A percentile compares a stretch with the other conserved stretches of the same genome.
These are phyloP conservation scores for Iselma pallidipennis DNA, from an alignment of 2,888 invertebrate species.

Conservation along the genomic window DNA sequence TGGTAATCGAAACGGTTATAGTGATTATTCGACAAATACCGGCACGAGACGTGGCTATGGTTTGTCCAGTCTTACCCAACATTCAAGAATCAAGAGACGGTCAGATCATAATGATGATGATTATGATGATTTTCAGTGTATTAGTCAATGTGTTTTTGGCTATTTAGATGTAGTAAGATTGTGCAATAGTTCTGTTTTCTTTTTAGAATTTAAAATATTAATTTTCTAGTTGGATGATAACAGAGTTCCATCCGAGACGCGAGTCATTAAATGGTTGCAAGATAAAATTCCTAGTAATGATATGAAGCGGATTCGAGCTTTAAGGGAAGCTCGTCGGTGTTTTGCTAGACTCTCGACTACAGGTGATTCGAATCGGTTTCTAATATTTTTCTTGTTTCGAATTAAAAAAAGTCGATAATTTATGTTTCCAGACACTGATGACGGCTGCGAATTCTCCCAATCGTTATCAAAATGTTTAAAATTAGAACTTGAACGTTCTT, in stretches of 20 bases:
- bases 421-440: slow-evolving; percentile 51
- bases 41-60: background rate
- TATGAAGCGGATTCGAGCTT: slow-evolving; percentile 45
- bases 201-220: background rate
- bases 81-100: background rate
- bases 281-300: slow-evolving; percentile 48
- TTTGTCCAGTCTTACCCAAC: background rate
- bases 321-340: slow-evolving; percentile 51
- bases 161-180: slow-evolving; percentile 51
- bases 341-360: slow-evolving; percentile 50
- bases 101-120: slow-evolving; percentile 6
- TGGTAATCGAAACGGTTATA: background rate
- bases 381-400: slow-evolving; percentile 12
- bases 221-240: slow-evolving; percentile 51
- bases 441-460: slow-evolving; percentile 52
- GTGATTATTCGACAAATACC: slow-evolving; percentile 4
- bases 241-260: slow-evolving; percentile 52
- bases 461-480: slow-evolving; percentile 49
- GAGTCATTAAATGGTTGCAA: slow-evolving; percentile 52
- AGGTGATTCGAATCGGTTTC: slow-evolving; percentile 38
- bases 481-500: slow-evolving; percentile 41
- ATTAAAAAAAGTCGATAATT: too few species aligned
- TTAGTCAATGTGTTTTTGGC: slow-evolving; percentile 53
- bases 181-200: slow-evolving; percentile 8
- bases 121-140: slow-evolving; percentile 44